Percentiles rank a stretch among this genome's conserved stretches.
Conservation (phyloP, 2,113 vertebrate species). For the Stomatorhinus ivindoensis region DNA sequence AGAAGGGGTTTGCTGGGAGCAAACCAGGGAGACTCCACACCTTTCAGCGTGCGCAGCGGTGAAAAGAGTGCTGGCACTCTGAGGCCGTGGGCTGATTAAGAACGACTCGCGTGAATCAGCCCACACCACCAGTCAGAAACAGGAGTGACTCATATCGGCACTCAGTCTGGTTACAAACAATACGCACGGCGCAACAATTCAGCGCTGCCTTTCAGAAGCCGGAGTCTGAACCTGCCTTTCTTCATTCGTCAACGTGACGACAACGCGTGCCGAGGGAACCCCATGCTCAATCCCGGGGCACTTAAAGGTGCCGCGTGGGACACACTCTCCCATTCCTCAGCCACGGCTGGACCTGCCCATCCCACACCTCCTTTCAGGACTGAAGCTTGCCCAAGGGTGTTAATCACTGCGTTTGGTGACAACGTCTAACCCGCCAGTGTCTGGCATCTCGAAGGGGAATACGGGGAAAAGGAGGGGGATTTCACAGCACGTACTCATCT, state of each 20-base stretch:
- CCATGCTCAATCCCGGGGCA: not conserved
- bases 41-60: slow-evolving; percentile 39
- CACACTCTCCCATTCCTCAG: not conserved
- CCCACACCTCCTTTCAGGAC: not conserved
- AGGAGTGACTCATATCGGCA: slow-evolving; percentile 58
- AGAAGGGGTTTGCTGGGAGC: not conserved
- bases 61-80: slow-evolving; percentile 55
- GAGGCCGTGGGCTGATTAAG: slow-evolving; percentile 54
- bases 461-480: not conserved
- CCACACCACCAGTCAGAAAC: slow-evolving; percentile 64
- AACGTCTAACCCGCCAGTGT: not conserved
- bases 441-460: not conserved
- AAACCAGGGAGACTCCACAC: slow-evolving; percentile 26
- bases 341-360: not conserved
- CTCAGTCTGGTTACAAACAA: slow-evolving; percentile 64
- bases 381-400: not conserved
- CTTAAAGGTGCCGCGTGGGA: no score
- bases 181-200: slow-evolving; percentile 32
- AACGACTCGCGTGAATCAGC: slow-evolving; percentile 69
- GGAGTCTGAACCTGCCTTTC: not conserved
- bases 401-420: not conserved
- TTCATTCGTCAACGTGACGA: not conserved
- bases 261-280: not conserved
- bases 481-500: not conserved
- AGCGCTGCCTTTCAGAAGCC: not conserved